Evolutionary conservation across 2,797 vertebrate genomes (phyloP), one percentile per base, ranked within the genome.

Genomic region (Muscicapa comitata): DNA sequence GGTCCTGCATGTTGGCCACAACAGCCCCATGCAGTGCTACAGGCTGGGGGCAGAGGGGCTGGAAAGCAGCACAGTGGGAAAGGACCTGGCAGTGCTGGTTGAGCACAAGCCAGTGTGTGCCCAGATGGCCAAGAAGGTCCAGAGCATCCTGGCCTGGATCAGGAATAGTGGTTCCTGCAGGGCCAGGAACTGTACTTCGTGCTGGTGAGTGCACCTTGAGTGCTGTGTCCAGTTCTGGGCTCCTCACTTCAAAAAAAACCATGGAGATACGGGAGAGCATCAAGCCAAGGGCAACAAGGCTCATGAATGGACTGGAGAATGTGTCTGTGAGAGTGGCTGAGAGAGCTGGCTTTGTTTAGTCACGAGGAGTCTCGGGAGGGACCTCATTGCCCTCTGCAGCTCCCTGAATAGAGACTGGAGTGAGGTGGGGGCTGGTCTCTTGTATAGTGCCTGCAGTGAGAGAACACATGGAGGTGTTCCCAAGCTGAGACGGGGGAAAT

Each of bases 1-100:
- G 19, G 35, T 42, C 16, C 48, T 55, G 1, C 55, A 4, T 3
- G 2, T 0, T 1, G 7, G 9, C 0, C 5, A 29, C 33, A 33
- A 6, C 24, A 54, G 1, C 19, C 16, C 17, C 24, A 5, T 4
- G 28, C 28, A 55, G 42, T 1, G 3, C 23, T 5, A 1, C 23
- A 29, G 62, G 18, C 48, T 62, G 55, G 17, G 11, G 48, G 5
- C 19, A 43, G 28, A 55, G 71, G 10, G 7, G 10, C 47, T 88
- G 63, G 9, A 15, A 81, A 24, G 13, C 42, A n/a, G 31, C n/a
- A 19, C 35, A 37, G 48, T 0, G 0, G 55, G 1, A 62, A 47
- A 33, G 9, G 48, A 1, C 23, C 42, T 42, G 5, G 55, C 4
- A 5, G 1, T 21, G n/a, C 48, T 55, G 55, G 13, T n/a, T 1